A percentile compares a stretch with the other conserved stretches of the same genome.
phyloP scores from a whole-genome alignment of 2,797 vertebrate species.

The Sebastes melanostomus region DNA sequence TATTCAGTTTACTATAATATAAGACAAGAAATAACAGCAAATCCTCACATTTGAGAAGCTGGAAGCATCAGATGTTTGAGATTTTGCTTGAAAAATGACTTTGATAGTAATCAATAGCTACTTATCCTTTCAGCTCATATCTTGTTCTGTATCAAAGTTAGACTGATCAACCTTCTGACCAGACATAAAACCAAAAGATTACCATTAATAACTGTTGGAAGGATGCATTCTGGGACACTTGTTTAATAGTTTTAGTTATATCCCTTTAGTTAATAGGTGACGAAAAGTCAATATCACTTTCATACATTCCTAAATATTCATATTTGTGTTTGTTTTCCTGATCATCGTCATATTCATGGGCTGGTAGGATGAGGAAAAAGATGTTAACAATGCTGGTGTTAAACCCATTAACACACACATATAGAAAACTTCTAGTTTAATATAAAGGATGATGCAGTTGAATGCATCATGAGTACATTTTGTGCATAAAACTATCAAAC shows the following conservation, averaged over 20 bases:
- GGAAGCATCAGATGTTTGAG: background rate
- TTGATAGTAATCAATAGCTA: rapidly evolving
- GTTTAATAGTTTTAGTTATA: background rate
- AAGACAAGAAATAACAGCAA: background rate
- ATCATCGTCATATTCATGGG: conserved; percentile 82
- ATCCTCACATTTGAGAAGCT: background rate
- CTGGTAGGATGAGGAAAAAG: conserved; percentile 78
- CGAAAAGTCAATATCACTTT: background rate
- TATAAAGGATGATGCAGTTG: background rate
- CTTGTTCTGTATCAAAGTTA: background rate
- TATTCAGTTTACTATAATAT: too few species aligned
- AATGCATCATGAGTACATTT: background rate
- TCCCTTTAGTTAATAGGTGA: background rate
- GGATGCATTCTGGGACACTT: background rate
- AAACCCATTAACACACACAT: background rate
- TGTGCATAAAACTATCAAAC: background rate
- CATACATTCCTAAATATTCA: background rate
- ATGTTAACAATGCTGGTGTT: conserved; percentile 57
- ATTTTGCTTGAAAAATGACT: too few species aligned
- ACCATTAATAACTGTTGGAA: background rate
- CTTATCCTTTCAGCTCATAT: background rate
- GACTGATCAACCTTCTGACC: background rate
- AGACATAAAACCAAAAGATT: background rate
- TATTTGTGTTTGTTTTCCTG: conserved; percentile 49
- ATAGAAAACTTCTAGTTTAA: background rate